These are phyloP conservation scores for Drosophila sp. DNA, from an alignment of 1,140 invertebrate species.

Conservation along the genomic window DNA sequence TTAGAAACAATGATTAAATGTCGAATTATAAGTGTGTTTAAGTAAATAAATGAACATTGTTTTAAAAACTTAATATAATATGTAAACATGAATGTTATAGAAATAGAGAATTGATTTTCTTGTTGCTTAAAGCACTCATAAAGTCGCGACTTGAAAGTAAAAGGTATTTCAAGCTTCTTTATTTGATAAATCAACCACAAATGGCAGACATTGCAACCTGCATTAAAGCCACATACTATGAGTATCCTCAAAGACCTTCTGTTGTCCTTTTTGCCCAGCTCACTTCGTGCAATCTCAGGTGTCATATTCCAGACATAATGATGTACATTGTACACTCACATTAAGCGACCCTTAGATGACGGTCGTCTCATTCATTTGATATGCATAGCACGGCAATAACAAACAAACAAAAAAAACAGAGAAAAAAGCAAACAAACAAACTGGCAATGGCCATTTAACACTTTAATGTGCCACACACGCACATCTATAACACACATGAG, in stretches of 20 bases:
- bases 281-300: constrained; percentile 56
- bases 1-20: no score
- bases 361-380: constrained; percentile 54
- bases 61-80: no score
- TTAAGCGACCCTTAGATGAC: constrained; percentile 8
- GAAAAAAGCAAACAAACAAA: constrained; percentile 24
- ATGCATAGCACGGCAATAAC: constrained; percentile 48
- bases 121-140: no score
- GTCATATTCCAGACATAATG: constrained; percentile 61
- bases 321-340: constrained; percentile 37
- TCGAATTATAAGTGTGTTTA: no score
- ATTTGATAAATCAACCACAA: no score
- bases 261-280: constrained; percentile 14
- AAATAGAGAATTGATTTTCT: no score
- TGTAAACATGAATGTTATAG: no score
- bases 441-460: constrained; percentile 58
- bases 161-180: no score
- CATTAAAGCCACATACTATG: constrained; percentile 25
- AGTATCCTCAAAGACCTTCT: constrained; percentile 7
- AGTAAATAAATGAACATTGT: no score
- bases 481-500: not conserved
- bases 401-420: not conserved
- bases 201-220: not conserved
- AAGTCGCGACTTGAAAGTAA: no score
- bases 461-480: constrained; percentile 55